Evolutionary conservation across 2,888 invertebrate genomes (phyloP), one percentile per base, ranked within the genome.

Genomic region (Carcina quercana): DNA sequence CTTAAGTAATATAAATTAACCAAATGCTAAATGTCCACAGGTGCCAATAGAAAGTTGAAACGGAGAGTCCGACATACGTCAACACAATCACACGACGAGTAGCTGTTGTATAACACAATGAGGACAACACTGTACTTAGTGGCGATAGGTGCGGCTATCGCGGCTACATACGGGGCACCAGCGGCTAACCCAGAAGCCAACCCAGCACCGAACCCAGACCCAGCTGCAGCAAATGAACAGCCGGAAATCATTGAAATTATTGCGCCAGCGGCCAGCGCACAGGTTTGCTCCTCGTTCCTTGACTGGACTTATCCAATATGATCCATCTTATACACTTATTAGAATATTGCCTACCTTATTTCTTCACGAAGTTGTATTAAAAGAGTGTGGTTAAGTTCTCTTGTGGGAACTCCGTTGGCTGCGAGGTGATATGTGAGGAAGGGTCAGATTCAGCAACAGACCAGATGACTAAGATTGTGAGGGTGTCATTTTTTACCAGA

Each of bases 181-280:
- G 44, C 44, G 28, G 43, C 47, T 30, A 63, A 49, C 41, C 61
- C 60, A 32, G 64, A 46, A 13, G 58, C 63, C 17, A 59, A 53
- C 22, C 60, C 65, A 8, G 52, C 45, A 17, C 53, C 68, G 3
- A 46, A 39, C 11, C 57, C 65, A 14, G 50, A 30, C 3, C 57
- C 65, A n/a, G 56, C 72, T 35, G 50, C 52, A 10, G 60, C 59
- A 34, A 80, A 79, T 57, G 65, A 68, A 57, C 53, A 50, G 15
- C 85, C 83, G 0, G 84, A 84, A 46, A 82, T 84, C 49, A 84
- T 84, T 19, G 85, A 85, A 47, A 85, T 85, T 49, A 85, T 85
- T 45, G 83, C 85, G 0, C 84, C 85, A 33, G 84, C 85, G 17
- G 70, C 61, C 47, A 72, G 69, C 34, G 85, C 84, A 38, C 83